Evolutionary conservation across 2,888 invertebrate genomes (phyloP), one percentile per base, ranked within the genome.

Genomic region (Protodeltote pygarga): DNA sequence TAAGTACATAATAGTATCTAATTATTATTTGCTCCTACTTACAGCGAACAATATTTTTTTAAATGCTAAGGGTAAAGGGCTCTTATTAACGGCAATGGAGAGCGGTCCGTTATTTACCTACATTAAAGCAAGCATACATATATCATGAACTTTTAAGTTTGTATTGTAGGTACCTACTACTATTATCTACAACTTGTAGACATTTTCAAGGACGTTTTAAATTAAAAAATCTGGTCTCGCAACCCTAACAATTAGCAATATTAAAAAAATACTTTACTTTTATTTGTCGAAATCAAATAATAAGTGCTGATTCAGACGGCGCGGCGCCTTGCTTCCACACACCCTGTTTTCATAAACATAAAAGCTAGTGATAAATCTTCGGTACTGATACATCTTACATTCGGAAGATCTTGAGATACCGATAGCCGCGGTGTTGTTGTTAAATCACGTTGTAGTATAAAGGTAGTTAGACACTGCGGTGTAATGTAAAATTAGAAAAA

Each of bases 321-420:
- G 9, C 10, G 55, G 17, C 55, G 51, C 33, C 51, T 17, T 5
- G 11, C 10, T 13, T 21, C 45, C 37, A 35, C 34, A 47, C 42
- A 35, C 49, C 24, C 47, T 42, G 28, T 59, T 47, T 57, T 47
- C 61, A 66, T 57, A 57, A 39, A 47, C 48, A 53, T 57, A 60
- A 57, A 46, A 53, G 46, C 49, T 21, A 28, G 49, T 44, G 15
- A 65, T 64, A 67, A 66, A 67, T 64, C 67, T 66, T 48, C 37
- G 9, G 29, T 17, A 41, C 57, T 49, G 54, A 60, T 63, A 58
- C 42, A 34, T 62, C 45, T 54, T 33, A 37, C 25, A 49, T 55
- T 45, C 39, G 37, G 37, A 38, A 65, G 46, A 44, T 65, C 53
- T 61, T 28, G 50, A 32, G 41, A 44, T 57, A 57, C 61, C 61